Conservation (phyloP, 2,888 invertebrate genomes). For the Nomada fucata region DNA sequence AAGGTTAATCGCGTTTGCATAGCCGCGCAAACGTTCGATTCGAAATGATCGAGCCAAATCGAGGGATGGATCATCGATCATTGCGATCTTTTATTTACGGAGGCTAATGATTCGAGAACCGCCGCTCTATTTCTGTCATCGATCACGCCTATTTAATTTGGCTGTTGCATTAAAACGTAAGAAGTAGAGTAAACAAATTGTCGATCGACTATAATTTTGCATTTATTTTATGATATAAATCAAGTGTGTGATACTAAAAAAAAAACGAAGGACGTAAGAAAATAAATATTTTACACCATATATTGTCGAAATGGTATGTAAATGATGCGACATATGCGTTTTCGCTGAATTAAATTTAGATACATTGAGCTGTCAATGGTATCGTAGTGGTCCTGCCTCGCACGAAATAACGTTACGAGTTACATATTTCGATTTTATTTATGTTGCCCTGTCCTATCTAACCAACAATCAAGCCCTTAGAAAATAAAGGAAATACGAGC, state of each 20-base stretch:
- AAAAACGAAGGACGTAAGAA: background rate
- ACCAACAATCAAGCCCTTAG: background rate
- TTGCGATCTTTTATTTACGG: conserved; percentile 23
- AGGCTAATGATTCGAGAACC: conserved; percentile 13
- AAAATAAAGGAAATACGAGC: background rate
- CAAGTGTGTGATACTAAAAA: background rate
- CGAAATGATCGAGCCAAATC: conserved; percentile 24
- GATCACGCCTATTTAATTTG: conserved; percentile 6
- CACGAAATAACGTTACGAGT: conserved; percentile 1
- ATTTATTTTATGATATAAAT: background rate
- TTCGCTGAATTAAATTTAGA: conserved; percentile 50
- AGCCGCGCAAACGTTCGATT: conserved; percentile 10
- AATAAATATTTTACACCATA: conserved; percentile 1
- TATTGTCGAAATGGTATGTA: conserved; percentile 7
- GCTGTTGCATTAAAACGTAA: background rate
- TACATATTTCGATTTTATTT: background rate
- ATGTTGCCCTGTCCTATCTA: background rate
- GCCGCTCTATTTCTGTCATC: conserved; percentile 23
- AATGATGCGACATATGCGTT: conserved; percentile 18
- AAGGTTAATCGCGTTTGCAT: conserved; percentile 42
- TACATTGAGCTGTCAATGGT: conserved; percentile 22
- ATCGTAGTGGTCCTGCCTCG: background rate
- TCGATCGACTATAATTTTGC: background rate
- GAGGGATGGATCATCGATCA: conserved; percentile 7
- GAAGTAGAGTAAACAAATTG: background rate